Base-by-base conservation (phyloP, 2,113 vertebrate genomes). In the Coturnix japonica region DNA sequence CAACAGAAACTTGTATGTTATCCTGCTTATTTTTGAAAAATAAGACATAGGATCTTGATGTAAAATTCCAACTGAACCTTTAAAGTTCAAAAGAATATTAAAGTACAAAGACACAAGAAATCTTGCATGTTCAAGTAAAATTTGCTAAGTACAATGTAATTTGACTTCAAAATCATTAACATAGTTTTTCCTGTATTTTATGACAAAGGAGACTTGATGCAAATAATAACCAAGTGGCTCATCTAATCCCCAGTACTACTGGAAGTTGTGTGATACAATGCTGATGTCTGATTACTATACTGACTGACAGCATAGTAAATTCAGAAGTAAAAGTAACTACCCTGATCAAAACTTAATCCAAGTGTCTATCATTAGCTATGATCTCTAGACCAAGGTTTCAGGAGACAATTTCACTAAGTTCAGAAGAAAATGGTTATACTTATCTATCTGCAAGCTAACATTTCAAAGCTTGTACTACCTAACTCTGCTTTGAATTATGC, bases 401-500 rank as follows among this genome's bases (percentile, higher is more conserved):
- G 66, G 87, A 91, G 43, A 59, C 12, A 66, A 46, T 75, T 93
- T 88, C 69, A 66, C 53, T 25, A 46, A 47, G 61, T 90, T 31
- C 11, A 31, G 31, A 80, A 76, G 90, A 73, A 87, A 85, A 71
- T 3, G 2, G 60, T 49, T 49, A 23, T 13, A 49, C 22, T 90
- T 90, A 78, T 26, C 81, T 87, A n/a, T 91, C 71, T 82, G 39
- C 66, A 91, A 74, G 47, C 47, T 66, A 70, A 67, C 17, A 86
- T 89, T 95, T 92, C 77, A 91, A 95, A 95, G 83, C 61, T 72
- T 60, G 35, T 13, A 7, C 33, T 95, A 43, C 85, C 65, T 89
- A 84, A 90, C 92, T 85, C 75, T 88, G 70, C 73, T 93, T 80
- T 90, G 76, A 82, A 88, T 89, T 91, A 86, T 47, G 73, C 51